A percentile compares a stretch with the other conserved stretches of the same genome.
phyloP scores from a whole-genome alignment of 2,113 vertebrate genomes.

The Nibea coibor region DNA sequence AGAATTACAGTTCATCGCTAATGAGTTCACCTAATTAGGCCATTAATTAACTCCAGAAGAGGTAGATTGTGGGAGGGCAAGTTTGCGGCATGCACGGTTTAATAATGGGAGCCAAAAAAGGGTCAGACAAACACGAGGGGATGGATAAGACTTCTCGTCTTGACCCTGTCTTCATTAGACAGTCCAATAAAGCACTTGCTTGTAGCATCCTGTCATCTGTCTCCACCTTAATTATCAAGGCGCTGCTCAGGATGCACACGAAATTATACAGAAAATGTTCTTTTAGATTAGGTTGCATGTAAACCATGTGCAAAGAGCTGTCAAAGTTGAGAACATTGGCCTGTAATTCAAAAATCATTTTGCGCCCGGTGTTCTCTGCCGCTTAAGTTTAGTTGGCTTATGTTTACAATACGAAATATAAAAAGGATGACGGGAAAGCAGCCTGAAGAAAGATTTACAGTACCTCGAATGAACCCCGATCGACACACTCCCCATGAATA shows the following conservation, averaged over 20 bases:
- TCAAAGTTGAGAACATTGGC: slow-evolving; percentile 7
- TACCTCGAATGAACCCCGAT: background rate
- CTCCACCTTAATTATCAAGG: slow-evolving; percentile 41
- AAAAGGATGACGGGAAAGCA: background rate
- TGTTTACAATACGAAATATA: background rate
- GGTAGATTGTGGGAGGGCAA: slow-evolving; percentile 46
- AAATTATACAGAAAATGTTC: slow-evolving; percentile 55
- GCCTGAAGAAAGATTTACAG: background rate
- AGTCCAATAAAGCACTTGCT: slow-evolving; percentile 9
- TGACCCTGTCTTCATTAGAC: slow-evolving; percentile 16
- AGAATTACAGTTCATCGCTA: slow-evolving; percentile 74
- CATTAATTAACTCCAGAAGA: slow-evolving; percentile 75
- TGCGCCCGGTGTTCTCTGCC: background rate
- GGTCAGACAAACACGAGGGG: slow-evolving; percentile 5
- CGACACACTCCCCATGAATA: background rate
- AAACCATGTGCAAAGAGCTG: slow-evolving; percentile 33
- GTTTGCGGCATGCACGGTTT: slow-evolving; percentile 59
- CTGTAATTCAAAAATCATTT: slow-evolving; percentile 33
- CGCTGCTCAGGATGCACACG: slow-evolving; percentile 25
- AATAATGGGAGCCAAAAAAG: slow-evolving; percentile 44
- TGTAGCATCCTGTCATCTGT: slow-evolving; percentile 6
- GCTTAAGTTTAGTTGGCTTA: background rate
- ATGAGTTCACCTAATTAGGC: slow-evolving; percentile 78
- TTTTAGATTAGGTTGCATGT: slow-evolving; percentile 52
- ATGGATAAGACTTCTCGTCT: background rate